Base-by-base conservation (phyloP, 2,888 invertebrate species). In the Mythimna lalbum region DNA sequence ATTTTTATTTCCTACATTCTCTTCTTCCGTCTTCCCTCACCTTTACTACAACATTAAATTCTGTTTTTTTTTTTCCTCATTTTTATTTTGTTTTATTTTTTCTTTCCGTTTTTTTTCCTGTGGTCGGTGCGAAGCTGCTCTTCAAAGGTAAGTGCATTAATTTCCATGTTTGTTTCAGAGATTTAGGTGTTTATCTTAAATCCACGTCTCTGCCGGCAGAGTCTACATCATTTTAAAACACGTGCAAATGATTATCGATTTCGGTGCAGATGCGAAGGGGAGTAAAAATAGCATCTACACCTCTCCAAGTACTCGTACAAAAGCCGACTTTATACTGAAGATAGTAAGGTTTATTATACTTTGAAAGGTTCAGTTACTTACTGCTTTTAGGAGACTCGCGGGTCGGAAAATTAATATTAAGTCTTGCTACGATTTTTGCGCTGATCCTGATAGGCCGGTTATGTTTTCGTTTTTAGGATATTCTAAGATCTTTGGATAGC, bases 61-160 rank as follows among this genome's bases (percentile, higher is more conserved):
- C 71, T 78, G 65, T 81, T 85, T 81, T 77, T n/a, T n/a, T n/a
- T 85, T 82, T 81, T 82, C 74, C 77, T 82, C 52, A 73, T 67
- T 78, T 73, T 77, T 80, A 55, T 78, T 84, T 85, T 74, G 63
- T 85, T 87, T 85, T 83, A 83, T 83, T 82, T 79, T 82, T 86
- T 81, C 74, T 63, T 87, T 43, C 17, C 19, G 43, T 83, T 81
- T 79, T 82, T 81, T 82, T 50, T 78, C 59, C 88, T 88, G 83
- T 90, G 91, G 92, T 90, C 86, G 86, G 88, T 88, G 90, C 65
- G 83, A 85, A 76, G 89, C 84, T 68, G 77, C 66, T 69, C 70
- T 49, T 57, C 53, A 31, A 88, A 93, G 94, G 94, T 94, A 92
- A 94, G 94, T 90, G 80, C 53, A 76, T 65, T 78, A 66, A 81